Percentiles rank a stretch among this genome's conserved stretches.
Evolutionary conservation across 2,888 invertebrate genomes (phyloP).

Genomic region (Heliothis peltigera): DNA sequence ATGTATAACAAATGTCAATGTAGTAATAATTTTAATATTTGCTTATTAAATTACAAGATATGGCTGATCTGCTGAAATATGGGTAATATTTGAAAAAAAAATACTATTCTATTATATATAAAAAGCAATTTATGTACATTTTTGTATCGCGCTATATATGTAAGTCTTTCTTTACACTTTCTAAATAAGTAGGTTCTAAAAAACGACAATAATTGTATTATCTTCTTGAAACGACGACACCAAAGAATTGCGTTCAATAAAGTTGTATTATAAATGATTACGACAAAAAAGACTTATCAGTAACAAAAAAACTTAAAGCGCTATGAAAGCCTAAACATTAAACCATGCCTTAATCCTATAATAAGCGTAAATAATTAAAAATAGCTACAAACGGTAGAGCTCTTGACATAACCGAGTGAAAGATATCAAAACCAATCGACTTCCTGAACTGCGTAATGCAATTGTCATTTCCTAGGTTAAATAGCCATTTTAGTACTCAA

Average conservation of each 20-base stretch:
- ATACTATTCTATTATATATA: too few relatives aligned
- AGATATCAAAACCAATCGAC: slow-evolving; percentile 62
- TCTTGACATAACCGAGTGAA: slow-evolving; percentile 59
- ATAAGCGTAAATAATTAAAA: slow-evolving; percentile 34
- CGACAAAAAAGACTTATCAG: slow-evolving; percentile 4
- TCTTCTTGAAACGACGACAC: too few relatives aligned
- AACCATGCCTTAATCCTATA: slow-evolving; percentile 28
- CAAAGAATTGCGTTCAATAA: not conserved
- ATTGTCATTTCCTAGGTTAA: slow-evolving; percentile 64
- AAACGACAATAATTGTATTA: too few relatives aligned
- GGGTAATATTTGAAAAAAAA: too few relatives aligned
- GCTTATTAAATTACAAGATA: too few relatives aligned
- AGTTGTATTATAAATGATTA: not conserved
- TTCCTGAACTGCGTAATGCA: slow-evolving; percentile 62
- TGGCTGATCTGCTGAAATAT: too few relatives aligned
- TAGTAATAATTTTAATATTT: too few relatives aligned
- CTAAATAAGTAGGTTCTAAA: too few relatives aligned
- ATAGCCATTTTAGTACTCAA: slow-evolving; percentile 44
- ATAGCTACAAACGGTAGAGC: slow-evolving; percentile 29
- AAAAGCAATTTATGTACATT: too few relatives aligned
- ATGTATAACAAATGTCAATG: too few relatives aligned
- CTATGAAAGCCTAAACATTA: slow-evolving; percentile 3
- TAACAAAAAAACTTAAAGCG: not conserved
- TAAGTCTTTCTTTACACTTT: too few relatives aligned
- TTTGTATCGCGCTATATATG: too few relatives aligned